These are phyloP conservation scores for Albula glossodonta DNA, from an alignment of 2,113 vertebrate species.

Conservation along the genomic window DNA sequence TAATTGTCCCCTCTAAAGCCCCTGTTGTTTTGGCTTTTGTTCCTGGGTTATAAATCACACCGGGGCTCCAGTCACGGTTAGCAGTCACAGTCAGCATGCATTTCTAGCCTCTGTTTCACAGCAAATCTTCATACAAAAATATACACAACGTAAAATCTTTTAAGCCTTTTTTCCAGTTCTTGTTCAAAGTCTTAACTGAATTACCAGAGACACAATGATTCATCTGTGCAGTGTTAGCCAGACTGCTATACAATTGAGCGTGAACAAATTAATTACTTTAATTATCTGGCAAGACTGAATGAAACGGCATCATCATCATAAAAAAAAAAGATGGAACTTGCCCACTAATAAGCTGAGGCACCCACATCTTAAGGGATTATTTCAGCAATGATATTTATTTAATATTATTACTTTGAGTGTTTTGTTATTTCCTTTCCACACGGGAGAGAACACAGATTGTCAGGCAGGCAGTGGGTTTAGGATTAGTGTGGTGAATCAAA, in stretches of 20 bases:
- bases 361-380: background rate
- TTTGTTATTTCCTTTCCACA: background rate
- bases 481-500: background rate
- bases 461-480: background rate
- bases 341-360: background rate
- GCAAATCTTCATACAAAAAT: background rate
- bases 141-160: background rate
- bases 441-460: background rate
- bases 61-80: background rate
- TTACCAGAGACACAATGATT: background rate
- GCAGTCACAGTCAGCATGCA: slow-evolving; percentile 56
- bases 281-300: background rate
- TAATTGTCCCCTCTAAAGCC: slow-evolving; percentile 1
- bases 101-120: background rate
- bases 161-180: background rate
- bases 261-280: background rate
- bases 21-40: slow-evolving; percentile 8
- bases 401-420: no score
- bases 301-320: background rate
- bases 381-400: background rate
- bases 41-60: slow-evolving; percentile 9
- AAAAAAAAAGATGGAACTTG: background rate
- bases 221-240: background rate
- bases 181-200: background rate
- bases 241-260: background rate